Conservation (phyloP, 2,797 vertebrate genomes). For the Chrysolophus pictus region DNA sequence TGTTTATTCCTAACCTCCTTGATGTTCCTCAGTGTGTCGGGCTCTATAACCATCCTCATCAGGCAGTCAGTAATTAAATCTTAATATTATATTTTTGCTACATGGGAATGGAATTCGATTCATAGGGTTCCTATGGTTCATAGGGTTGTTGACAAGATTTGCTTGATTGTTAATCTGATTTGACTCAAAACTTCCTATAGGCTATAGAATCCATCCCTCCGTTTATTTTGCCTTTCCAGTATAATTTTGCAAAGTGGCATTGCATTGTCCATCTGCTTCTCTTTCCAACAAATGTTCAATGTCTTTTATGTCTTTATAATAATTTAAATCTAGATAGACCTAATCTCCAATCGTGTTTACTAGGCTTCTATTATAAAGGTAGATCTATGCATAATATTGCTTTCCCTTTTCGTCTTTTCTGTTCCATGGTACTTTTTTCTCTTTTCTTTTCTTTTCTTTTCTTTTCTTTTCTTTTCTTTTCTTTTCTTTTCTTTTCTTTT, state of each 20-base stretch:
- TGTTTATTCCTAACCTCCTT: background rate
- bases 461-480: too few species aligned
- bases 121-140: background rate
- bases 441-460: background rate
- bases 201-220: background rate
- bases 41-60: constrained; percentile 13
- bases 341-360: background rate
- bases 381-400: background rate
- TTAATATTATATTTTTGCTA: background rate
- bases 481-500: too few species aligned
- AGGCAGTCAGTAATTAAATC: background rate
- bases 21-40: background rate
- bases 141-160: background rate
- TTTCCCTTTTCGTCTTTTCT: background rate
- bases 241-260: background rate
- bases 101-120: background rate
- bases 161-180: background rate
- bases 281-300: background rate
- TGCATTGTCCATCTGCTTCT: background rate
- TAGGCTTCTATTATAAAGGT: background rate
- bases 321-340: background rate
- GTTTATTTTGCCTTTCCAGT: background rate
- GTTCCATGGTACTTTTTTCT: background rate
- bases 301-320: background rate
- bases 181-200: constrained; percentile 5